phyloP scores from a whole-genome alignment of 2,888 invertebrate species.

The Agapetus fuscipes region DNA sequence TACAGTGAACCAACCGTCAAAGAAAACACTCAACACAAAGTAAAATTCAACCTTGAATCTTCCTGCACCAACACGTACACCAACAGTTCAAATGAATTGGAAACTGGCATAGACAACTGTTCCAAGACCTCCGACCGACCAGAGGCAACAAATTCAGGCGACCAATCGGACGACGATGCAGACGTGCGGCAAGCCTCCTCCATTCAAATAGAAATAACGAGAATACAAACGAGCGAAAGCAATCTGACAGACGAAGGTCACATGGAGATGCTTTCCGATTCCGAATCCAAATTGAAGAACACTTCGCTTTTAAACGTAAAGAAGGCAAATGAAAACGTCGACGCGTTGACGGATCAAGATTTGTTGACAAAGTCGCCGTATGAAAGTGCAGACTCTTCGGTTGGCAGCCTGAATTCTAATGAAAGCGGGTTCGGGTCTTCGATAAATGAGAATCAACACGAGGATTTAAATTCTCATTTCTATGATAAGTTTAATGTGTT shows the following conservation, averaged over 20 bases:
- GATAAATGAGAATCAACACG: conserved; percentile 13
- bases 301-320: background rate
- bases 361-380: conserved; percentile 16
- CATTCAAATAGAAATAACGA: conserved; percentile 18
- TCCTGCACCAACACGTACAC: conserved; percentile 42
- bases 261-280: background rate
- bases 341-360: conserved; percentile 2
- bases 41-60: conserved; percentile 23
- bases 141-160: background rate
- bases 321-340: background rate
- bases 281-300: background rate
- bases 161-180: conserved; percentile 16
- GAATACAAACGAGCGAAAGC: conserved; percentile 11
- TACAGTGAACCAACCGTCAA: background rate
- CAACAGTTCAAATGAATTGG: conserved; percentile 28
- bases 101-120: conserved; percentile 1
- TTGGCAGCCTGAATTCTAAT: conserved; percentile 17
- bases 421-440: conserved; percentile 20
- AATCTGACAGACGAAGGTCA: conserved; percentile 3
- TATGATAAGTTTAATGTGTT: conserved; percentile 35
- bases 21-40: conserved; percentile 1
- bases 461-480: conserved; percentile 1
- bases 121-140: background rate
- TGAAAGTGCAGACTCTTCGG: conserved; percentile 19
- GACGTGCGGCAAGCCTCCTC: conserved; percentile 10